These are phyloP conservation scores for Microplitis mediator DNA, from an alignment of 1,140 invertebrate genomes.

Conservation along the genomic window DNA sequence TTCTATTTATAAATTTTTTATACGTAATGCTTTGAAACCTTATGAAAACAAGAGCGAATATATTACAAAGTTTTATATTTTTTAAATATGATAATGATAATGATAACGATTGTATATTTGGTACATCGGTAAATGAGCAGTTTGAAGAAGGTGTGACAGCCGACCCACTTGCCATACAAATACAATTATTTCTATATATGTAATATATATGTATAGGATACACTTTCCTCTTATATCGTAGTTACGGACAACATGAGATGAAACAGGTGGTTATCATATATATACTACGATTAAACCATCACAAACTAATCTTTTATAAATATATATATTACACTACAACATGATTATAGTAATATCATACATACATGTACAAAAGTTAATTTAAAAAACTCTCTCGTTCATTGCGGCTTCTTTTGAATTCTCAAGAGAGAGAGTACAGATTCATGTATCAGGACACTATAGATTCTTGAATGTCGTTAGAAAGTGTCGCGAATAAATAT, in stretches of 20 bases:
- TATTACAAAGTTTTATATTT: too few species aligned
- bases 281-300: too few species aligned
- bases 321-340: too few species aligned
- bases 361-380: neutral
- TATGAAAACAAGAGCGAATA: neutral
- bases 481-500: constrained; percentile 42
- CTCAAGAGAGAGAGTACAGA: neutral
- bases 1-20: too few species aligned
- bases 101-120: neutral
- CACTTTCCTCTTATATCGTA: constrained; percentile 44
- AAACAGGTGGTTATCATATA: constrained; percentile 20
- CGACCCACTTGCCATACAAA: constrained; percentile 43
- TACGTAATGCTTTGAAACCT: too few species aligned
- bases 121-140: neutral
- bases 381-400: neutral
- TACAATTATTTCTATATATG: neutral
- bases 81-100: neutral
- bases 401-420: neutral
- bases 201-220: neutral
- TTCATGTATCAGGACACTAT: neutral
- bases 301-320: too few species aligned
- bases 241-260: constrained; percentile 44
- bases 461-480: constrained; percentile 40
- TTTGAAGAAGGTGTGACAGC: constrained; percentile 49
- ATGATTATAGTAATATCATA: constrained; percentile 1